These are phyloP conservation scores for Clostera curtula DNA, from an alignment of 2,888 invertebrate species.

Conservation along the genomic window DNA sequence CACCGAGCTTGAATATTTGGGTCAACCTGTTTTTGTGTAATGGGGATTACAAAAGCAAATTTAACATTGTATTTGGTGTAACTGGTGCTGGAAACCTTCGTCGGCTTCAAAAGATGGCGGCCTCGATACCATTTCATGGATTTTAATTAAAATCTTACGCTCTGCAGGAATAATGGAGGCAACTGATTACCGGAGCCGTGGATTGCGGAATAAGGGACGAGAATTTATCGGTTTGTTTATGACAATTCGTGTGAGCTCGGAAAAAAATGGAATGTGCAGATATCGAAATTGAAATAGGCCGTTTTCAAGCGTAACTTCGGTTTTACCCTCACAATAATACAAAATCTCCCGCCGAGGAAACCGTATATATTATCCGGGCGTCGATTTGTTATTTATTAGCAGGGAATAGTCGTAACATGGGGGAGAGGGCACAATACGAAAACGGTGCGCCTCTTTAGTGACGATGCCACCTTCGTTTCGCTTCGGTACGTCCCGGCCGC, in stretches of 20 bases:
- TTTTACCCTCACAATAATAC: slow-evolving; percentile 41
- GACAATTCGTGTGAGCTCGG: slow-evolving; percentile 22
- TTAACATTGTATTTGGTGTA: slow-evolving; percentile 65
- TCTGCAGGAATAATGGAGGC: slow-evolving; percentile 49
- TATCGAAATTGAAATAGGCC: slow-evolving; percentile 39
- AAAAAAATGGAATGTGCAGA: slow-evolving; percentile 24
- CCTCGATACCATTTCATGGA: slow-evolving; percentile 57
- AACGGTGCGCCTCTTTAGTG: slow-evolving; percentile 68
- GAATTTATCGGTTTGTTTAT: slow-evolving; percentile 40
- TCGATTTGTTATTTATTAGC: slow-evolving; percentile 75
- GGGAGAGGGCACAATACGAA: slow-evolving; percentile 61
- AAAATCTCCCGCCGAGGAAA: slow-evolving; percentile 56
- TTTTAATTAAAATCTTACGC: slow-evolving; percentile 72
- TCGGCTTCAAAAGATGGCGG: slow-evolving; percentile 58
- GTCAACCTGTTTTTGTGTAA: slow-evolving; percentile 73
- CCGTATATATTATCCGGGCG: slow-evolving; percentile 67
- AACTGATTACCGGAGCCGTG: slow-evolving; percentile 42
- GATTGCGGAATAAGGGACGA: slow-evolving; percentile 35
- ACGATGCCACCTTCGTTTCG: slow-evolving; percentile 59
- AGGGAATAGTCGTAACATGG: slow-evolving; percentile 68
- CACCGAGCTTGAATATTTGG: slow-evolving; percentile 65
- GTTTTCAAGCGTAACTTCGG: slow-evolving; percentile 39
- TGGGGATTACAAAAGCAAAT: slow-evolving; percentile 68
- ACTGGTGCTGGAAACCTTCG: slow-evolving; percentile 57
- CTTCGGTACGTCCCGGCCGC: slow-evolving; percentile 45